These are phyloP conservation scores for Rhysida immarginata DNA, from an alignment of 1,140 invertebrate genomes.

Conservation along the genomic window DNA sequence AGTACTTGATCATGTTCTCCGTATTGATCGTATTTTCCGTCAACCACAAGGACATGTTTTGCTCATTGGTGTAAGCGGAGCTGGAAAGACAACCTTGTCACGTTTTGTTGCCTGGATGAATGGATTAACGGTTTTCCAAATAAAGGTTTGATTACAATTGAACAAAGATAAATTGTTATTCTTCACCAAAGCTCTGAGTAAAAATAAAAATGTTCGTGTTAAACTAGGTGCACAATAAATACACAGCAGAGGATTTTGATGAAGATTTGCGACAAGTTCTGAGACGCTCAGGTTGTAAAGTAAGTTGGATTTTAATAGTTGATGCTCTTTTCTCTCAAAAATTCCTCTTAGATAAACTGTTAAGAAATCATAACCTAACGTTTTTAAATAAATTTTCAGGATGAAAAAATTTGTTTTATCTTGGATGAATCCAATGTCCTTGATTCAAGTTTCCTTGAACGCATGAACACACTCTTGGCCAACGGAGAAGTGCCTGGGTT, in stretches of 20 bases:
- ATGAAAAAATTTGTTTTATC: conserved; percentile 98
- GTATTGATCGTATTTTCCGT: conserved; percentile 97
- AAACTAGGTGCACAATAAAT: conserved; percentile 89
- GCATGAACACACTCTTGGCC: conserved; percentile 97
- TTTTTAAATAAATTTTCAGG: conserved; percentile 28
- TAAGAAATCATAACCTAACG: too few relatives aligned
- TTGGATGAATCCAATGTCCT: conserved; percentile 98
- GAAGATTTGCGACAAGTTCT: conserved; percentile 91
- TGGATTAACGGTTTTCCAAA: conserved; percentile 94
- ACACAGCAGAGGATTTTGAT: conserved; percentile 95
- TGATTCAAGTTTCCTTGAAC: conserved; percentile 94
- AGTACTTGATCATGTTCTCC: conserved; percentile 92
- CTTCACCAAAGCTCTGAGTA: background rate
- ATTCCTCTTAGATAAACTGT: background rate
- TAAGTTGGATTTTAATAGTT: conserved; percentile 13
- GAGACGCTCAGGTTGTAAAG: conserved; percentile 82
- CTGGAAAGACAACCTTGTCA: conserved; percentile 96
- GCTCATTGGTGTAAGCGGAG: conserved; percentile 92
- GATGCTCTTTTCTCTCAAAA: background rate
- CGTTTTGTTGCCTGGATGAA: conserved; percentile 99
- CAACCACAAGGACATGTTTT: conserved; percentile 96
- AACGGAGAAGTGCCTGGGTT: conserved; percentile 94
- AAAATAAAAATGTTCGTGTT: background rate
- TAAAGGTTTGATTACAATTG: conserved; percentile 51
- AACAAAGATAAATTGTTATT: too few relatives aligned